A percentile compares a stretch with the other conserved stretches of the same genome.
Conservation (phyloP, 1,140 invertebrate species). For the Cryptotermes secundus region DNA sequence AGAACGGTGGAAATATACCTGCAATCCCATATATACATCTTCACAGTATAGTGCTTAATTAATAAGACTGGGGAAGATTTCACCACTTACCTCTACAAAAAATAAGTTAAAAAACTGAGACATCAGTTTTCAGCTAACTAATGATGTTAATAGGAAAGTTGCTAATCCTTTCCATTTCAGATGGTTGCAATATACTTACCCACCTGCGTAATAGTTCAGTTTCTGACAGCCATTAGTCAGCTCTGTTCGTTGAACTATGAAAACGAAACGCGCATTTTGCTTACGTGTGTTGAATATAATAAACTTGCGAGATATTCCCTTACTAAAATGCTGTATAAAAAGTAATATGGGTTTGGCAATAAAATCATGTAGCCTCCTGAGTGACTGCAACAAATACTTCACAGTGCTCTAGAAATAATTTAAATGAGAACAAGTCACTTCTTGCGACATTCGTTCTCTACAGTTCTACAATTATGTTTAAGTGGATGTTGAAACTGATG, state of each 20-base stretch:
- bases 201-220: neutral
- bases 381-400: neutral
- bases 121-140: too few species aligned
- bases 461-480: neutral
- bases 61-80: too few species aligned
- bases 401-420: neutral
- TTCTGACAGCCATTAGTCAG: neutral
- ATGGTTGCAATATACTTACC: neutral
- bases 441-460: neutral
- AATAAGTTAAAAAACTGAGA: too few species aligned
- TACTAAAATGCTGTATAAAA: too few species aligned
- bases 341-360: neutral
- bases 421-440: neutral
- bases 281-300: too few species aligned
- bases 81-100: too few species aligned
- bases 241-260: neutral
- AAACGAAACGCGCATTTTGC: too few species aligned
- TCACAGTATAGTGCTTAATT: too few species aligned
- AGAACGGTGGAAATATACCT: too few species aligned
- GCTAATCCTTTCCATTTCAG: neutral
- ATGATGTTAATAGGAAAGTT: neutral
- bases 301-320: too few species aligned
- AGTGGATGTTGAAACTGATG: neutral
- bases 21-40: too few species aligned
- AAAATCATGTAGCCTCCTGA: neutral